These are phyloP conservation scores for Drosophila picticornis DNA, from an alignment of 2,888 invertebrate species.

Conservation along the genomic window DNA sequence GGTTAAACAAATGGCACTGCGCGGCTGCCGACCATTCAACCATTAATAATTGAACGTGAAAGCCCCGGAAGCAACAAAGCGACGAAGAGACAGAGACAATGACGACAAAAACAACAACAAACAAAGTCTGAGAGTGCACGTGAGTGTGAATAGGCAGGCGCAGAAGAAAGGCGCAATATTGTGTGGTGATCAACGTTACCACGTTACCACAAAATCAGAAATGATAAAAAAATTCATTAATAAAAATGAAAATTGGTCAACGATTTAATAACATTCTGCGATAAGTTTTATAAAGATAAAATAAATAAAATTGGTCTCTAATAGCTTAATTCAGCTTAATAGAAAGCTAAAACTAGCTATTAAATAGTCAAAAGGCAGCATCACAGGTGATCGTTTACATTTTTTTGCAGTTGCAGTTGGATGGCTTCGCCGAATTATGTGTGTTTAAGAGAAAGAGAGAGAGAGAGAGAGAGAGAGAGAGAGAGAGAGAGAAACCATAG, in stretches of 20 bases:
- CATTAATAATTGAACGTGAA: constrained; percentile 65
- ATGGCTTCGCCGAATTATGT: not conserved
- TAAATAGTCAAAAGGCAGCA: not conserved
- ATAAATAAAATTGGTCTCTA: not conserved
- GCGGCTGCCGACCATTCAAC: constrained; percentile 50
- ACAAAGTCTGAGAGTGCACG: not conserved
- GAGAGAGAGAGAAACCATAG: not conserved
- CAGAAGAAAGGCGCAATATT: constrained; percentile 1
- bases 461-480: not conserved
- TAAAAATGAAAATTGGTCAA: not conserved
- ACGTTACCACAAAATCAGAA: not conserved
- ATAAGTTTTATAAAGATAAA: not conserved
- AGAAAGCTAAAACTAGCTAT: not conserved
- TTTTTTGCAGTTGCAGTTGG: constrained; percentile 13
- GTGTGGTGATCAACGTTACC: not conserved
- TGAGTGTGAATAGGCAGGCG: constrained; percentile 3
- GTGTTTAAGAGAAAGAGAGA: not conserved
- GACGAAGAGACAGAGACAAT: constrained; percentile 17
- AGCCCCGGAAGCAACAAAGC: constrained; percentile 49
- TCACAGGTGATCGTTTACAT: constrained; percentile 6
- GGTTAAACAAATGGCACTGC: constrained; percentile 35
- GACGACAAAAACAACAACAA: constrained; percentile 2
- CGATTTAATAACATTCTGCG: not conserved
- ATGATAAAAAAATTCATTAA: not conserved
- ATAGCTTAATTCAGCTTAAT: not conserved